These are phyloP conservation scores for Allygus modestus DNA, from an alignment of 2,888 invertebrate genomes.

Conservation along the genomic window DNA sequence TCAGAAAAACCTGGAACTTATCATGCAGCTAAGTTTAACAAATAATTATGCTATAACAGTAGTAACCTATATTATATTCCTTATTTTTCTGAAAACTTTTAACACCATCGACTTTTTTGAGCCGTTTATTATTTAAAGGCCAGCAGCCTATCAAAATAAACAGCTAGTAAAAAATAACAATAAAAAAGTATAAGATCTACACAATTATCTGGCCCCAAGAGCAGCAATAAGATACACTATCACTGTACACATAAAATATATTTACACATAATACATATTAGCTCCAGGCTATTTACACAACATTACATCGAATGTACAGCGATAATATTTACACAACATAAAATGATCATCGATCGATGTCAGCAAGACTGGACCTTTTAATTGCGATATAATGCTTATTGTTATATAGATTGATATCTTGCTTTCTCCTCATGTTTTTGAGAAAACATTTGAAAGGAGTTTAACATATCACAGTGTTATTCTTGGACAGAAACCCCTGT, in stretches of 20 bases:
- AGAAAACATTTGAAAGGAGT: background rate
- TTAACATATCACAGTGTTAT: background rate
- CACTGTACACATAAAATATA: slow-evolving; percentile 42
- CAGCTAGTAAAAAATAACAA: slow-evolving; percentile 41
- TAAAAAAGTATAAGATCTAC: slow-evolving; percentile 46
- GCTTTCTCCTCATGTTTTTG: too few relatives aligned
- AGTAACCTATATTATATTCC: background rate
- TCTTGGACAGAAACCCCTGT: too few relatives aligned
- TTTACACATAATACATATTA: slow-evolving; percentile 37
- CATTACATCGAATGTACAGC: slow-evolving; percentile 49
- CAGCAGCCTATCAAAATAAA: slow-evolving; percentile 1
- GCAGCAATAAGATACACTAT: slow-evolving; percentile 42
- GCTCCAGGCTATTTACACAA: slow-evolving; percentile 44
- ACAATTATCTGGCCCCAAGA: slow-evolving; percentile 56
- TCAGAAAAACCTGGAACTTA: background rate
- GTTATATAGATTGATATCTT: too few relatives aligned
- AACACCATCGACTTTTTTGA: slow-evolving; percentile 5
- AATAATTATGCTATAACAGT: background rate
- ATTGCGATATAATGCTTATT: background rate
- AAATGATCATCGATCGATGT: background rate
- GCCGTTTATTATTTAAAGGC: slow-evolving; percentile 18
- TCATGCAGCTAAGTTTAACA: background rate
- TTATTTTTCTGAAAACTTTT: background rate
- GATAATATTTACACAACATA: slow-evolving; percentile 26
- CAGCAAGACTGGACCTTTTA: background rate